A percentile compares a stretch with the other conserved stretches of the same genome.
Conservation (phyloP, 1,140 invertebrate genomes). For the Eriocheir sinensis region DNA sequence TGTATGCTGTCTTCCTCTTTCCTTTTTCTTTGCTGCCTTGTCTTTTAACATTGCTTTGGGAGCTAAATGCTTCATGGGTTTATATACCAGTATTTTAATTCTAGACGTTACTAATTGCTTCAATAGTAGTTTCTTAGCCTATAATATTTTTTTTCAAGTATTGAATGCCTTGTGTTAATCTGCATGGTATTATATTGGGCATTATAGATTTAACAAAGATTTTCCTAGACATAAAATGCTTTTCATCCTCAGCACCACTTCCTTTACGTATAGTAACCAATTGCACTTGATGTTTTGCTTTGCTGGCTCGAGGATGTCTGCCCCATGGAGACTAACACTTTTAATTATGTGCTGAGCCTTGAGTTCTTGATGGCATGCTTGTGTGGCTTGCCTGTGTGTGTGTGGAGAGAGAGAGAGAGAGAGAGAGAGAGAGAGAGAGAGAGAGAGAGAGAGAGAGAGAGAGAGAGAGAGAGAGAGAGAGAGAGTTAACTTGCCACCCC, state of each 20-base stretch:
- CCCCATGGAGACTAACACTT: neutral
- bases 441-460: slow-evolving; percentile 4
- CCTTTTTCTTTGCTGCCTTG: neutral
- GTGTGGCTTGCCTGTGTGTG: neutral
- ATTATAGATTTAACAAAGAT: no score
- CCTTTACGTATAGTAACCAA: no score
- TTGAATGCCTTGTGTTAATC: neutral
- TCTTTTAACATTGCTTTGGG: neutral
- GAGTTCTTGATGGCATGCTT: neutral
- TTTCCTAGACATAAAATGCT: neutral
- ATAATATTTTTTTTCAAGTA: neutral
- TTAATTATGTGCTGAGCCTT: neutral
- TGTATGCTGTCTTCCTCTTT: neutral
- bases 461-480: neutral
- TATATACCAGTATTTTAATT: no score
- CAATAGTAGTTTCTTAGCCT: neutral
- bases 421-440: neutral
- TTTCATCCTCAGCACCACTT: neutral
- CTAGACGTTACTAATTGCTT: no score
- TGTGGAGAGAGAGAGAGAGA: no score
- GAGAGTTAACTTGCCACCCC: neutral
- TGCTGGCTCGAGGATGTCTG: neutral
- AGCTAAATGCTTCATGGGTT: no score
- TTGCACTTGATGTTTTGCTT: neutral
- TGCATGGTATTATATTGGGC: neutral